Percentiles rank a stretch among this genome's conserved stretches.
phyloP scores from a whole-genome alignment of 2,113 vertebrate species.

The Cyanocitta stelleri region DNA sequence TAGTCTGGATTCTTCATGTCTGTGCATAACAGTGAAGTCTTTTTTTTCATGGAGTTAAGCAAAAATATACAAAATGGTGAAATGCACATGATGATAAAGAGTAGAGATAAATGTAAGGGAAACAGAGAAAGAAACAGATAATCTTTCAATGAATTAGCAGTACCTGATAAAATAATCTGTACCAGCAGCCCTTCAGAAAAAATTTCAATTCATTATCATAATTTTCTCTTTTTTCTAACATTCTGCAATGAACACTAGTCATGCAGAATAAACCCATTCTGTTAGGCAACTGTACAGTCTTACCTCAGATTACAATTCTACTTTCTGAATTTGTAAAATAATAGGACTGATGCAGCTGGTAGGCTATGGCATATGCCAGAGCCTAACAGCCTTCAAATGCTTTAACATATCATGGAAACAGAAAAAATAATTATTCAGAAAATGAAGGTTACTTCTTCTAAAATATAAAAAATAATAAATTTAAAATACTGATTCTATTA shows the following conservation, averaged over 20 bases:
- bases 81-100: neutral
- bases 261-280: neutral
- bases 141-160: neutral
- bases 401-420: neutral
- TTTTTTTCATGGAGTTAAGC: neutral
- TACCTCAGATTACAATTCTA: neutral
- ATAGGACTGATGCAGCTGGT: neutral
- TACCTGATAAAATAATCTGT: neutral
- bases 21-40: neutral
- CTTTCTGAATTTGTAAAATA: neutral
- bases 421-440: neutral
- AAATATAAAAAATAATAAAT: neutral
- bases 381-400: neutral
- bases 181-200: neutral
- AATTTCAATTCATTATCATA: neutral
- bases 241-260: neutral
- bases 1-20: neutral
- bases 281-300: neutral
- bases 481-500: neutral
- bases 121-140: slow-evolving; percentile 16
- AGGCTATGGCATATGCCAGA: neutral
- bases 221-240: neutral
- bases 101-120: neutral
- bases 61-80: neutral
- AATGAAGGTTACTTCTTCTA: neutral